Evolutionary conservation across 2,888 invertebrate genomes (phyloP), one percentile per base, ranked within the genome.

Genomic region (Ametastegia equiseti): DNA sequence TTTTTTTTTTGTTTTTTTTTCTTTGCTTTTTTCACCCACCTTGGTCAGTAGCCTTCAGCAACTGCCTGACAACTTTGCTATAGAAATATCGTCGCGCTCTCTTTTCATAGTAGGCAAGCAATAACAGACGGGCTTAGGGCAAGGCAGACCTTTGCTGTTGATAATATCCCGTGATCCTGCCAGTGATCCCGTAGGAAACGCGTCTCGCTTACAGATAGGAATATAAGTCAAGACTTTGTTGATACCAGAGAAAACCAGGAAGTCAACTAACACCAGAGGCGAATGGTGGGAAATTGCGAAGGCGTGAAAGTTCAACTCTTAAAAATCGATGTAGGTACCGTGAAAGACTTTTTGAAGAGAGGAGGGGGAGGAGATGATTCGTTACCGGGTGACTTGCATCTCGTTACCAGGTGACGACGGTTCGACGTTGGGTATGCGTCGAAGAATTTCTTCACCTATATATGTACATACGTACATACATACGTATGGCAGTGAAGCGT

Each of bases 161-260:
- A 78, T 78, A 78, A 78, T 78, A 78, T 60, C 78, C 42, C 78
- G 60, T 60, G 78, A 78, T 78, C 75, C 75, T 42, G 54, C 57
- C n/a, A 45, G 71, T 75, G 54, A 75, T 75, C 78, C 78, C 39
- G 60, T n/a, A 60, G 57, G 42, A 23, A 63, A 78, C 78, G 78
- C 60, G 78, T 7, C 42, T 39, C 39, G 78, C 57, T 36, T 78
- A 60, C 42, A 54, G 78, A 78, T 27, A 42, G 60, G 39, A 42
- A 54, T 42, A 36, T 36, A 23, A 63, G 78, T 54, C 19, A 36
- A 54, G 75, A 71, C 71, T 71, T 71, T 71, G 71, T 71, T 23
- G 67, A 67, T 15, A 42, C 36, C 47, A 11, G 13, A 7, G 65
- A 67, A 33, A 23, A 71, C 47, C n/a, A n/a, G n/a, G n/a, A n/a